Evolutionary conservation across 2,888 invertebrate species (phyloP).

Genomic region (Melipona beecheii): DNA sequence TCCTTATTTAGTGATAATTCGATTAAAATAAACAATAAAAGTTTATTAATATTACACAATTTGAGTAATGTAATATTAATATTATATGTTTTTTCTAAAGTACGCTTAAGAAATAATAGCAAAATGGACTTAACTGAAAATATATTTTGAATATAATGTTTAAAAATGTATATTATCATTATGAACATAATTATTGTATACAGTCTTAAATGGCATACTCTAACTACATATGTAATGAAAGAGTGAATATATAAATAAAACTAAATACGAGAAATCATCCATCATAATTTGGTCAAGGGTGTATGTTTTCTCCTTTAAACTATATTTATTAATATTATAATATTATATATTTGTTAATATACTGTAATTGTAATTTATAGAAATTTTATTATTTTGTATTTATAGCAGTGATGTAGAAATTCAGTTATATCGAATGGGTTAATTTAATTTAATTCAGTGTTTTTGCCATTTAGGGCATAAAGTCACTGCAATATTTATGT

Average conservation of each 20-base stretch:
- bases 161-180: neutral
- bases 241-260: constrained; percentile 18
- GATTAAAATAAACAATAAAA: neutral
- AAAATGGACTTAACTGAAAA: neutral
- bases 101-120: neutral
- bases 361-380: too few species aligned
- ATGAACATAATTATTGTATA: constrained; percentile 7
- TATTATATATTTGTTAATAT: neutral
- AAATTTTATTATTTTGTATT: neutral
- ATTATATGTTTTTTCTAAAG: neutral
- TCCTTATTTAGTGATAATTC: constrained; percentile 8
- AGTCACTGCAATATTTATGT: constrained; percentile 16
- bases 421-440: constrained; percentile 13
- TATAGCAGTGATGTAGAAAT: constrained; percentile 17
- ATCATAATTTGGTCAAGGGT: constrained; percentile 12
- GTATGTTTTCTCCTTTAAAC: neutral
- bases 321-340: neutral
- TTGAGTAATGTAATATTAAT: neutral
- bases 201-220: neutral
- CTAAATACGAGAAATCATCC: constrained; percentile 25
- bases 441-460: constrained; percentile 25
- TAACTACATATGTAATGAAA: constrained; percentile 12
- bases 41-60: neutral
- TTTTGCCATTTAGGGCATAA: constrained; percentile 11
- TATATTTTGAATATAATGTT: constrained; percentile 15